Evolutionary conservation across 1,140 invertebrate species (phyloP).

Genomic region (Procambarus clarkii): DNA sequence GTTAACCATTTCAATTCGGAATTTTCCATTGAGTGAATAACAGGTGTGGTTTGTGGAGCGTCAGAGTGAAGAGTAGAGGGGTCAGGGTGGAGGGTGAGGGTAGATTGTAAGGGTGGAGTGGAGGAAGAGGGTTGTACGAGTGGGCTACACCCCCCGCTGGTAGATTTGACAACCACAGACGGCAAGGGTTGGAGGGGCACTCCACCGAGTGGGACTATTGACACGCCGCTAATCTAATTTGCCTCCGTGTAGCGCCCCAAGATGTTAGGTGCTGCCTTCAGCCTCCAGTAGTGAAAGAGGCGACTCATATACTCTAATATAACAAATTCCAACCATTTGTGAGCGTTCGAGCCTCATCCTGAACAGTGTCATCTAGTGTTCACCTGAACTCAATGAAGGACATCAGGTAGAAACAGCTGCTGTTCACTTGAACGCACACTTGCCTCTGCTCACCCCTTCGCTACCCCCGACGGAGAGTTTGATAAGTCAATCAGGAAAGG

Average conservation of each 20-base stretch:
- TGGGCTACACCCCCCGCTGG: slow-evolving; percentile 18
- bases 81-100: not conserved
- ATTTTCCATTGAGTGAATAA: too few relatives aligned
- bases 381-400: too few relatives aligned
- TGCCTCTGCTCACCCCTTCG: not conserved
- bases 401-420: too few relatives aligned
- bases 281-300: not conserved
- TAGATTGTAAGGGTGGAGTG: not conserved
- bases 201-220: not conserved
- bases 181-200: slow-evolving; percentile 26
- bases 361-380: too few relatives aligned
- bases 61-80: too few relatives aligned
- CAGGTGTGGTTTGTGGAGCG: too few relatives aligned
- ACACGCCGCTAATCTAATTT: slow-evolving; percentile 33
- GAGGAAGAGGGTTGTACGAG: not conserved
- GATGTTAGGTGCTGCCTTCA: not conserved
- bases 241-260: not conserved
- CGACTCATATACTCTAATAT: too few relatives aligned
- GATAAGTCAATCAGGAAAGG: slow-evolving; percentile 53
- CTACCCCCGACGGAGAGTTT: slow-evolving; percentile 37
- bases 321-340: too few relatives aligned
- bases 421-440: too few relatives aligned
- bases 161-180: slow-evolving; percentile 58
- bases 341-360: too few relatives aligned
- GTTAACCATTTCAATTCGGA: too few relatives aligned